These are phyloP conservation scores for Hippopotamus amphibius DNA, from an alignment of 2,113 vertebrate species.

Conservation along the genomic window DNA sequence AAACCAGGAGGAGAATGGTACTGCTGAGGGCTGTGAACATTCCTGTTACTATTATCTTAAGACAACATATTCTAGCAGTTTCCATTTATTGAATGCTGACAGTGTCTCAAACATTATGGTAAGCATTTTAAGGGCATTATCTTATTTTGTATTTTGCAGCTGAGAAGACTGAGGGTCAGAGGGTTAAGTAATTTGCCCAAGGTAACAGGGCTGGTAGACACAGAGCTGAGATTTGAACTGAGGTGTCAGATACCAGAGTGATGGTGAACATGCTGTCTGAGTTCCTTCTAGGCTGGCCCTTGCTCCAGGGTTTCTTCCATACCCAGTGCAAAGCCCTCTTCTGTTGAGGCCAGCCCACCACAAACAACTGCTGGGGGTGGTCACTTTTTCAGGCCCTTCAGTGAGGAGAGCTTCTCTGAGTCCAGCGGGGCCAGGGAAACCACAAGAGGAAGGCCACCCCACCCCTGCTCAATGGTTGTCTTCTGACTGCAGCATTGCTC, in stretches of 20 bases:
- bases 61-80: not conserved
- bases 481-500: slow-evolving; percentile 82
- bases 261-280: not conserved
- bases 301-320: not conserved
- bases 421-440: slow-evolving; percentile 80
- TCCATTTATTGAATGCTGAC: slow-evolving; percentile 38
- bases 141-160: slow-evolving; percentile 35
- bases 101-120: not conserved
- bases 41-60: not conserved
- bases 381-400: slow-evolving; percentile 82
- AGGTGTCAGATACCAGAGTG: slow-evolving; percentile 8
- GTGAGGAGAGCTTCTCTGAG: slow-evolving; percentile 86
- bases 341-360: not conserved
- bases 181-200: slow-evolving; percentile 3
- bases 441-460: slow-evolving; percentile 77
- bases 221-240: not conserved
- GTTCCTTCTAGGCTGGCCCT: not conserved
- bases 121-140: slow-evolving; percentile 15
- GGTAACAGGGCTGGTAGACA: not conserved
- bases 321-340: not conserved
- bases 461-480: slow-evolving; percentile 81
- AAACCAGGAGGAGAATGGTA: not conserved
- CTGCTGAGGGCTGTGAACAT: not conserved
- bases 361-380: not conserved
- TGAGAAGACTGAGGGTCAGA: slow-evolving; percentile 32